These are phyloP conservation scores for Blastobasis lacticolella DNA, from an alignment of 2,888 invertebrate genomes.

Conservation along the genomic window DNA sequence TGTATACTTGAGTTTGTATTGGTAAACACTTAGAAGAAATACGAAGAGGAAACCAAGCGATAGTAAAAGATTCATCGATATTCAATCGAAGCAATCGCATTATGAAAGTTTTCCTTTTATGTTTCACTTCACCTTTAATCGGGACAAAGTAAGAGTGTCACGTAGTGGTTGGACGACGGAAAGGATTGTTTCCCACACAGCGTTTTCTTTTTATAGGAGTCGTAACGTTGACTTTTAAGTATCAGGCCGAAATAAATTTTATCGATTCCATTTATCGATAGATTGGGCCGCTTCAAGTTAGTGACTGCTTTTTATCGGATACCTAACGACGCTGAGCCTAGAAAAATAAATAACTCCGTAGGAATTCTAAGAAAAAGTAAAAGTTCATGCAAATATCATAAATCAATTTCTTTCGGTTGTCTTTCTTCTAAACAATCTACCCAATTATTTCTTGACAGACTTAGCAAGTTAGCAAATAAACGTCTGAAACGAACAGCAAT, in stretches of 20 bases:
- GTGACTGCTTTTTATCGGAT: no score
- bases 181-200: constrained; percentile 12
- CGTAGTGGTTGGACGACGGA: constrained; percentile 8
- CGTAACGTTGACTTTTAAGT: constrained; percentile 16
- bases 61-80: constrained; percentile 1
- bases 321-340: no score
- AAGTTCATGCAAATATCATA: no score
- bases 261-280: constrained; percentile 6
- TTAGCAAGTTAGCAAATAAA: no score
- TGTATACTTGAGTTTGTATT: not conserved
- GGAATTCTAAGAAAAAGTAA: no score
- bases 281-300: not conserved
- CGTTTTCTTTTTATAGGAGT: constrained; percentile 15
- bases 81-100: constrained; percentile 2
- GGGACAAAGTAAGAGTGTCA: constrained; percentile 14
- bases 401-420: no score
- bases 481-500: no score
- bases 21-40: not conserved
- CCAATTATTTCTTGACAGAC: no score
- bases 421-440: no score
- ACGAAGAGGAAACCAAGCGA: constrained; percentile 16
- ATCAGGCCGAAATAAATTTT: constrained; percentile 13
- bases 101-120: constrained; percentile 6
- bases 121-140: constrained; percentile 11
- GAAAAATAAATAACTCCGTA: no score